Conservation (phyloP, 2,888 invertebrate species). For the Drosophila subquinaria region DNA sequence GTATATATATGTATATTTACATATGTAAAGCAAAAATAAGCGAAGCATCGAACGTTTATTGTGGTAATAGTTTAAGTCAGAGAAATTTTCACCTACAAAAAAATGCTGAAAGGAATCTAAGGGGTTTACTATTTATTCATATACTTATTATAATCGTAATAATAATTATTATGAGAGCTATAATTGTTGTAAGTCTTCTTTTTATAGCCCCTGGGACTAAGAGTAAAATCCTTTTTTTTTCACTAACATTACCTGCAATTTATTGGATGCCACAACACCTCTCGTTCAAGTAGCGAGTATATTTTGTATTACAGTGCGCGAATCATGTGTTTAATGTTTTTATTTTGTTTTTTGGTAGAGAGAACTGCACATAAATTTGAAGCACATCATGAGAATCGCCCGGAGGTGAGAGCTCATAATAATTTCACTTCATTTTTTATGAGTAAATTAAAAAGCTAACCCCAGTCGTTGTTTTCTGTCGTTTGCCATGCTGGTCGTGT, state of each 20-base stretch:
- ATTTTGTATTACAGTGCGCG: slow-evolving; percentile 11
- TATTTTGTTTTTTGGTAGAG: slow-evolving; percentile 1
- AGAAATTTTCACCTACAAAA: too few relatives aligned
- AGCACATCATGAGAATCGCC: slow-evolving; percentile 46
- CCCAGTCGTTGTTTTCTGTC: slow-evolving; percentile 33
- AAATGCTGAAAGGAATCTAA: too few relatives aligned
- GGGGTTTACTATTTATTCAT: too few relatives aligned
- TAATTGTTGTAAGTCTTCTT: neutral
- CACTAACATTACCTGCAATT: slow-evolving; percentile 4
- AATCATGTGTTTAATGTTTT: slow-evolving; percentile 26
- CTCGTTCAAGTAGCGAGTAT: neutral
- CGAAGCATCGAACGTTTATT: too few relatives aligned
- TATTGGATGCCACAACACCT: slow-evolving; percentile 1
- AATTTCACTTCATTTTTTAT: slow-evolving; percentile 65
- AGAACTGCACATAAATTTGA: slow-evolving; percentile 42
- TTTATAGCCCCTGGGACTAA: too few relatives aligned
- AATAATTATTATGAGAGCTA: too few relatives aligned
- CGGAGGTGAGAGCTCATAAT: slow-evolving; percentile 54
- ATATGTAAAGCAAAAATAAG: too few relatives aligned
- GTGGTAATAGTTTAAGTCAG: too few relatives aligned
- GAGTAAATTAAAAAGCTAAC: slow-evolving; percentile 74
- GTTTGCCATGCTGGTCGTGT: slow-evolving; percentile 48
- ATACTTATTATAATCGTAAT: too few relatives aligned
- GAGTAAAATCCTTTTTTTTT: too few relatives aligned
- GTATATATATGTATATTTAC: too few relatives aligned